Conservation (phyloP, 2,888 invertebrate species). For the Argynnis bischoffii region DNA sequence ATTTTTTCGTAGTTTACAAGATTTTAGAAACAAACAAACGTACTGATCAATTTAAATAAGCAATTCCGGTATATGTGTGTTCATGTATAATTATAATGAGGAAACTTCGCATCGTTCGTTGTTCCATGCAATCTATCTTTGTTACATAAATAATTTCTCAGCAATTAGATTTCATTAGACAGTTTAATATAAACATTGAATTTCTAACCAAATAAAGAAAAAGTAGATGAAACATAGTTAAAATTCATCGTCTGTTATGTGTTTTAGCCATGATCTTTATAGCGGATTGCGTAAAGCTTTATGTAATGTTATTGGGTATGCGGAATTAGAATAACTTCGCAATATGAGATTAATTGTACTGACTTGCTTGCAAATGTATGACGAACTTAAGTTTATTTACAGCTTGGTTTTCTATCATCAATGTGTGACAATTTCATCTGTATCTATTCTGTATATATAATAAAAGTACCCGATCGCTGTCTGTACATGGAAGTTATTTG, state of each 20-base stretch:
- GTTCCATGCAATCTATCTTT: constrained; percentile 19
- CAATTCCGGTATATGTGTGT: background rate
- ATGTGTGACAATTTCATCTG: background rate
- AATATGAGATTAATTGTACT: constrained; percentile 48
- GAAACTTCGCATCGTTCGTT: constrained; percentile 20
- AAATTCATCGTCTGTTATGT: constrained; percentile 14
- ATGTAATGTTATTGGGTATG: constrained; percentile 38
- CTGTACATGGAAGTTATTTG: too few relatives aligned
- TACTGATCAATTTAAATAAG: background rate
- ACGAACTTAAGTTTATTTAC: background rate
- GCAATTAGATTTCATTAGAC: constrained; percentile 13
- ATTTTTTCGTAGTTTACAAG: too few relatives aligned
- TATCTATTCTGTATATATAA: too few relatives aligned
- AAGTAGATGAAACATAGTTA: background rate
- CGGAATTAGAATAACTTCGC: constrained; percentile 47
- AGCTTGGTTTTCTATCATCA: background rate
- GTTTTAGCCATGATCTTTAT: constrained; percentile 42
- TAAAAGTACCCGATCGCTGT: too few relatives aligned
- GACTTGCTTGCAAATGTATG: constrained; percentile 9
- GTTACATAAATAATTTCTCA: constrained; percentile 21
- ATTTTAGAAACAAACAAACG: background rate
- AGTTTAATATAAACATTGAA: background rate
- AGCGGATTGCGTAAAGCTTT: constrained; percentile 44
- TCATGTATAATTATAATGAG: background rate
- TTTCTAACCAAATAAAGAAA: background rate